Percentiles rank a stretch among this genome's conserved stretches.
Evolutionary conservation across 2,113 vertebrate genomes (phyloP).

Genomic region (Phrynosoma blainvillii): DNA sequence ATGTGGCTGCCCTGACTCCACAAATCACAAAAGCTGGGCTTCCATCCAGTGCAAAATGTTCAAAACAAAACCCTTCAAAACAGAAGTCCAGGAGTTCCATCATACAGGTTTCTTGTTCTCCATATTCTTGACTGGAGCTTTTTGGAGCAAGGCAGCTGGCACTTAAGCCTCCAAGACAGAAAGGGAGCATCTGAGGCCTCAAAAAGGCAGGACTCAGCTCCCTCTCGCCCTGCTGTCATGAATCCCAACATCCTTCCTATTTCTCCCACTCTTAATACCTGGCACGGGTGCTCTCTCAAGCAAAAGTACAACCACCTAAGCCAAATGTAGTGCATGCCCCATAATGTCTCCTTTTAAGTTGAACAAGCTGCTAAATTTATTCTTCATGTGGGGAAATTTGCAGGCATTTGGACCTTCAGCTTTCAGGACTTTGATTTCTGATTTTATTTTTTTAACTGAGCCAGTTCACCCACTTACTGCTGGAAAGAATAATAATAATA

Average conservation of each 20-base stretch:
- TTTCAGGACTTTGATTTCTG: neutral
- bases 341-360: too few relatives aligned
- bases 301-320: neutral
- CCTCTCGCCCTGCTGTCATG: neutral
- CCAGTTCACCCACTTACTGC: neutral
- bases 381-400: neutral
- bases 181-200: neutral
- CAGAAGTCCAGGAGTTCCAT: neutral
- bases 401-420: neutral
- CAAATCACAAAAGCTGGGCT: neutral
- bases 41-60: neutral
- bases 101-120: neutral
- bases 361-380: neutral
- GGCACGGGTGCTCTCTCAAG: neutral
- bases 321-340: too few relatives aligned
- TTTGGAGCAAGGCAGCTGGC: neutral
- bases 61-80: neutral
- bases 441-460: neutral
- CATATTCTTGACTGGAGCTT: neutral
- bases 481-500: neutral
- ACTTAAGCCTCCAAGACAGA: neutral
- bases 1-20: neutral
- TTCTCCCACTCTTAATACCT: neutral
- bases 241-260: neutral
- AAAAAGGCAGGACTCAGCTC: neutral